Percentiles rank a stretch among this genome's conserved stretches.
Evolutionary conservation across 2,888 invertebrate genomes (phyloP).

Genomic region (Phyllotreta cruciferae): DNA sequence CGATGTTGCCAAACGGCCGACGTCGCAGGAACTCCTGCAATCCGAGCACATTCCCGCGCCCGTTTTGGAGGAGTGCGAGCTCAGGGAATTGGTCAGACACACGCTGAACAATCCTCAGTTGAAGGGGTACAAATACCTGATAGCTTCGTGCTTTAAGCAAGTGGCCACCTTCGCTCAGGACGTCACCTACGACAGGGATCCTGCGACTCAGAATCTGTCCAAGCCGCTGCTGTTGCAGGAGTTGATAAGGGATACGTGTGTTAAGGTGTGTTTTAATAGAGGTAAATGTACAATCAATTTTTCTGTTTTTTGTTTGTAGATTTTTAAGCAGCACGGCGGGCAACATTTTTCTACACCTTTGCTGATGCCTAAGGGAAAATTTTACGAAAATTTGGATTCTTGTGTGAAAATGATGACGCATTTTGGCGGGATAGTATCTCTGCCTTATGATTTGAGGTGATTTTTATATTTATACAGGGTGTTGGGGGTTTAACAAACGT

Average conservation of each 20-base stretch:
- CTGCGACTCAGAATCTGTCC: constrained; percentile 57
- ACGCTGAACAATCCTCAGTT: constrained; percentile 82
- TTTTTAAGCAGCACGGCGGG: constrained; percentile 83
- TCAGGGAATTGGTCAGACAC: constrained; percentile 82
- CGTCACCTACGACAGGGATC: constrained; percentile 80
- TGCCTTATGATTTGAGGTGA: constrained; percentile 83
- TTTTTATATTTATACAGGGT: background rate
- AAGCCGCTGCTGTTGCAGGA: constrained; percentile 60
- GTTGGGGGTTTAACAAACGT: constrained; percentile 2
- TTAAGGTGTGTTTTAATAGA: constrained; percentile 48
- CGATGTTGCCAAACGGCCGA: constrained; percentile 82
- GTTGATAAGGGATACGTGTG: constrained; percentile 55
- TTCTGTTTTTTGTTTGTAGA: constrained; percentile 44
- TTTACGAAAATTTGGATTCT: constrained; percentile 66
- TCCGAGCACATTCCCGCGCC: constrained; percentile 87
- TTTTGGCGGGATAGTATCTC: constrained; percentile 81
- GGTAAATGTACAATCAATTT: background rate
- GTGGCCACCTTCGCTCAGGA: constrained; percentile 67
- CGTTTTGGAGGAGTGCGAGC: constrained; percentile 82
- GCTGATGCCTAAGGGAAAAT: constrained; percentile 75
- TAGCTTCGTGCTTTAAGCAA: constrained; percentile 67
- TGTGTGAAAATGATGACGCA: constrained; percentile 85
- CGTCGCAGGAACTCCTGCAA: constrained; percentile 82
- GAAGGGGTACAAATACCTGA: constrained; percentile 77
- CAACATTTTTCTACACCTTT: constrained; percentile 79